These are phyloP conservation scores for Strigamia transsilvanica DNA, from an alignment of 2,888 invertebrate species.

Conservation along the genomic window DNA sequence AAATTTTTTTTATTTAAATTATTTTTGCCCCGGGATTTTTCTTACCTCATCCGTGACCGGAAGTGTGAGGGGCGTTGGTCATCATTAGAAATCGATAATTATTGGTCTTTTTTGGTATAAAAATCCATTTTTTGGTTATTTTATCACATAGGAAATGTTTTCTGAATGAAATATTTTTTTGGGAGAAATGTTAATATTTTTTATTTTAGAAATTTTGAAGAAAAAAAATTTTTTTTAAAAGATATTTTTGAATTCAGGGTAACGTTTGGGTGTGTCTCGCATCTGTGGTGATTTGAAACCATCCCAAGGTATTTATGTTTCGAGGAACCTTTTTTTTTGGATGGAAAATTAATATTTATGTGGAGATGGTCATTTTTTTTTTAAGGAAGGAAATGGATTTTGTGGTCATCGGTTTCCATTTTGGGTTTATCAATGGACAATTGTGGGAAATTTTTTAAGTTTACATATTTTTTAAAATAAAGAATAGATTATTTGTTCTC, in stretches of 20 bases:
- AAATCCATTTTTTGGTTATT: no score
- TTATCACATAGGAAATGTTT: no score
- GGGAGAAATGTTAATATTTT: neutral
- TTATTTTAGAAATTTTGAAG: neutral
- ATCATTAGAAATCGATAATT: no score
- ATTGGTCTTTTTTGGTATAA: no score
- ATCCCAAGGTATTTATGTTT: neutral
- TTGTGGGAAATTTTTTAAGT: neutral
- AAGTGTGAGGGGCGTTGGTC: constrained; percentile 6
- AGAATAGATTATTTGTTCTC: no score
- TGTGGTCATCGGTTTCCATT: neutral
- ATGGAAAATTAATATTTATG: neutral
- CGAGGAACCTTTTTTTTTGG: neutral
- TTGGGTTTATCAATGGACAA: neutral
- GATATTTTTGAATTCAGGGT: neutral
- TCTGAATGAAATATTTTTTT: no score
- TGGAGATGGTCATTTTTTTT: neutral
- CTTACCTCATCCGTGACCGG: neutral
- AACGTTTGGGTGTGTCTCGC: neutral
- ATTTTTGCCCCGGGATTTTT: neutral
- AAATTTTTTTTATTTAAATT: neutral
- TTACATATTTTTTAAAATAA: neutral
- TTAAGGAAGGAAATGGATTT: neutral
- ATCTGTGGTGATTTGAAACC: neutral
- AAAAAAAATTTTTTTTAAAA: neutral